phyloP scores from a whole-genome alignment of 2,797 vertebrate species.

The Trachops cirrhosus region DNA sequence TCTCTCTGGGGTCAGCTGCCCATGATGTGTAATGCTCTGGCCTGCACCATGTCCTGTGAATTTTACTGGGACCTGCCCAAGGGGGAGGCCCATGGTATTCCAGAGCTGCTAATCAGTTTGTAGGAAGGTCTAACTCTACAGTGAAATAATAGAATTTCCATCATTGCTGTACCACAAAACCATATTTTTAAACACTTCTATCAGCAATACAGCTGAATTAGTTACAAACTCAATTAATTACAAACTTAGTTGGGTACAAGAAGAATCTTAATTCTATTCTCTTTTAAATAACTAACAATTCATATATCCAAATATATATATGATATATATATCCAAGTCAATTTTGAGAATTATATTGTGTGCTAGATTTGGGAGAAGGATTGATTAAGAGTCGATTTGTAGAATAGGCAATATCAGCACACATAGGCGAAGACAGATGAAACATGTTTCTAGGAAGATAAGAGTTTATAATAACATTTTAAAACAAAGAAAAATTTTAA shows the following conservation, averaged over 20 bases:
- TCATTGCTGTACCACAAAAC: neutral
- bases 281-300: neutral
- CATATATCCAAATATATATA: neutral
- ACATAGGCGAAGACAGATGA: neutral
- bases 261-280: neutral
- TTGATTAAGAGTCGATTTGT: neutral
- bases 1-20: neutral
- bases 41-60: neutral
- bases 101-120: neutral
- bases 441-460: neutral
- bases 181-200: neutral
- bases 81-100: neutral
- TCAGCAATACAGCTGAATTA: neutral
- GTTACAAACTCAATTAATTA: constrained; percentile 10
- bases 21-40: rapidly evolving
- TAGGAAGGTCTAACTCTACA: neutral
- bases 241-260: neutral
- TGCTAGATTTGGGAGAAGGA: neutral
- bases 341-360: neutral
- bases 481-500: neutral
- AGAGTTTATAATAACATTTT: neutral
- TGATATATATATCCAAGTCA: neutral
- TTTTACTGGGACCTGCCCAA: neutral
- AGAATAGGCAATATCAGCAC: neutral
- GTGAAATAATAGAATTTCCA: neutral